Conservation (phyloP, 2,888 invertebrate species). For the Lepidocyrtinus sp. region DNA sequence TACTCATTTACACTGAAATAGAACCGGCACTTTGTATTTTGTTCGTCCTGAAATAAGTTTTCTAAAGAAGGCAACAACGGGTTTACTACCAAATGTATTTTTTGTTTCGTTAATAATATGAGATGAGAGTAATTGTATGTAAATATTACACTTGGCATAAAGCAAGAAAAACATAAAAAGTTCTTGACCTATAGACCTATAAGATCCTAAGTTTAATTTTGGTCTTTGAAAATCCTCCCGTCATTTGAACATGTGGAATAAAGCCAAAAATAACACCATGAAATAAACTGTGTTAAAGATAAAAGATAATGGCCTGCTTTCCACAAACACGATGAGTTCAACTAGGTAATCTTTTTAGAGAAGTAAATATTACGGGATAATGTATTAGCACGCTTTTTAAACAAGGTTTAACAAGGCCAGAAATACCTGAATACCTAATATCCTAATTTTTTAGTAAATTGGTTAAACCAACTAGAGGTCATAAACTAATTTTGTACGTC, state of each 20-base stretch:
- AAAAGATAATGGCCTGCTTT: slow-evolving; percentile 43
- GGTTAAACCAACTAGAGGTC: slow-evolving; percentile 49
- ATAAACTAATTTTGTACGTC: slow-evolving; percentile 47
- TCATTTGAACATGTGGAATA: slow-evolving; percentile 42
- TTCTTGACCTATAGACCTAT: neutral
- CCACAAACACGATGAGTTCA: slow-evolving; percentile 22
- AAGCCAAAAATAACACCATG: slow-evolving; percentile 27
- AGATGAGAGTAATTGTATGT: slow-evolving; percentile 30
- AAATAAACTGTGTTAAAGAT: slow-evolving; percentile 19
- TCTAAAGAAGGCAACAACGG: too few relatives aligned
- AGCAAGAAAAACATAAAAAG: neutral
- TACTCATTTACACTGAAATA: too few relatives aligned
- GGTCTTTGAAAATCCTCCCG: too few relatives aligned
- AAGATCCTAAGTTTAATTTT: too few relatives aligned
- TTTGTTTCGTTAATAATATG: slow-evolving; percentile 22
- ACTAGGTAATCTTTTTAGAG: too few relatives aligned
- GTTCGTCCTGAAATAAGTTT: too few relatives aligned
- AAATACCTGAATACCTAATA: slow-evolving; percentile 46
- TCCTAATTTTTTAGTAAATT: slow-evolving; percentile 35
- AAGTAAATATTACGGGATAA: too few relatives aligned
- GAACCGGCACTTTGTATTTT: too few relatives aligned
- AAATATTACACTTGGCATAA: slow-evolving; percentile 31
- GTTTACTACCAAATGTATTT: too few relatives aligned
- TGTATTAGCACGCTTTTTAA: slow-evolving; percentile 26
- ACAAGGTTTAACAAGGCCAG: neutral